Percentiles rank a stretch among this genome's conserved stretches.
Evolutionary conservation across 1,140 invertebrate species (phyloP).

Genomic region (Diorhabda sublineata): DNA sequence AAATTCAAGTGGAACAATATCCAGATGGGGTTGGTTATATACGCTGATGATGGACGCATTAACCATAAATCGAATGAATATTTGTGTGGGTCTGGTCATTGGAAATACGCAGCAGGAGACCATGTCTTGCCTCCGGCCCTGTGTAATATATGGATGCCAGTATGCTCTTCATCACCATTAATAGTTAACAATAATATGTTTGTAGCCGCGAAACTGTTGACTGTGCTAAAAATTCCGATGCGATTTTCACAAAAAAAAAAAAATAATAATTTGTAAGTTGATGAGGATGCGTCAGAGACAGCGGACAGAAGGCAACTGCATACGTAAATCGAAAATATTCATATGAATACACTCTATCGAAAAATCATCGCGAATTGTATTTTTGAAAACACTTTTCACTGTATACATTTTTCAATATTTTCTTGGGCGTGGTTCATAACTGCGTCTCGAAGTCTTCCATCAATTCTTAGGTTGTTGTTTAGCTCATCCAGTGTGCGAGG

Average conservation of each 20-base stretch:
- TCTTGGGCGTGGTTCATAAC: too few species aligned
- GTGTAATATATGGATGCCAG: constrained; percentile 25
- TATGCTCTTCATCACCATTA: constrained; percentile 20
- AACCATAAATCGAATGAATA: constrained; percentile 1
- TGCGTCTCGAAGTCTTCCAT: too few species aligned
- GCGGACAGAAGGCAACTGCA: too few species aligned
- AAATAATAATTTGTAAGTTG: too few species aligned
- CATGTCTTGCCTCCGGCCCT: constrained; percentile 17
- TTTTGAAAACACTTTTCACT: too few species aligned
- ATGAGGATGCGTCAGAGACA: too few species aligned
- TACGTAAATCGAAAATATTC: too few species aligned
- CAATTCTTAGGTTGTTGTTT: too few species aligned
- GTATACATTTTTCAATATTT: too few species aligned
- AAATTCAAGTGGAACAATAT: constrained; percentile 1
- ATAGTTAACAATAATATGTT: constrained; percentile 25
- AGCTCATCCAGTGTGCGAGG: too few species aligned
- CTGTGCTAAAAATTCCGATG: not conserved
- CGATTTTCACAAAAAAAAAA: not conserved
- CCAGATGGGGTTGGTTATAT: constrained; percentile 1
- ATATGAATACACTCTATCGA: too few species aligned
- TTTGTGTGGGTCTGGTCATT: constrained; percentile 25
- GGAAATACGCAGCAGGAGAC: constrained; percentile 25
- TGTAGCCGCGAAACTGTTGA: constrained; percentile 8
- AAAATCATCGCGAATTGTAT: too few species aligned
- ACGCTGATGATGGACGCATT: not conserved